A percentile compares a stretch with the other conserved stretches of the same genome.
Conservation (phyloP, 1,140 invertebrate species). For the Pseudomyrmex concolor region DNA sequence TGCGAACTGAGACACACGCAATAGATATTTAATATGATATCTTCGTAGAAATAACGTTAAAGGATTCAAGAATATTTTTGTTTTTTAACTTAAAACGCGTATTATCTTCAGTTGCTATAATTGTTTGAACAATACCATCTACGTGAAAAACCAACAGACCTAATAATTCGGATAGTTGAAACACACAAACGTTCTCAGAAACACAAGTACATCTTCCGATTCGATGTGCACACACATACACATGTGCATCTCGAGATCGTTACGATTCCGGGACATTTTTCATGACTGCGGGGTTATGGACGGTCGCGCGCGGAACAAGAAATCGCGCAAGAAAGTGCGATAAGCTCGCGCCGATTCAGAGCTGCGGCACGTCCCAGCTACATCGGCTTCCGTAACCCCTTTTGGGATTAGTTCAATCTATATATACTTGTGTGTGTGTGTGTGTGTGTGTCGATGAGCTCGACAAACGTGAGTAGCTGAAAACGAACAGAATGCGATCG, state of each 20-base stretch:
- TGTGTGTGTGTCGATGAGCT: conserved; percentile 27
- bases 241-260: conserved; percentile 34
- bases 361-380: conserved; percentile 57
- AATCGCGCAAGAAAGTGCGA: conserved; percentile 70
- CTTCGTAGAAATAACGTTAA: too few relatives aligned
- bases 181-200: background rate
- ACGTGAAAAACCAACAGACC: background rate
- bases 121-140: too few relatives aligned
- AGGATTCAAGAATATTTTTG: too few relatives aligned
- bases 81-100: too few relatives aligned
- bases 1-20: background rate
- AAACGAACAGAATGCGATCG: conserved; percentile 45
- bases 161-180: background rate
- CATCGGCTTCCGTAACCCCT: conserved; percentile 53
- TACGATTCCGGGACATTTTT: conserved; percentile 52
- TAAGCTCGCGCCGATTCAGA: conserved; percentile 57
- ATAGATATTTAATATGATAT: too few relatives aligned
- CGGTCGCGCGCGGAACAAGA: conserved; percentile 47
- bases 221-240: background rate
- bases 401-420: conserved; percentile 51
- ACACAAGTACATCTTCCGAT: conserved; percentile 19
- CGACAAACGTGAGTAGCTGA: conserved; percentile 24
- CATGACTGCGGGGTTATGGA: conserved; percentile 29
- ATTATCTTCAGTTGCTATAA: too few relatives aligned
- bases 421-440: conserved; percentile 4